These are phyloP conservation scores for Oceanodroma leucorhoa DNA, from an alignment of 2,797 vertebrate species.

Conservation along the genomic window DNA sequence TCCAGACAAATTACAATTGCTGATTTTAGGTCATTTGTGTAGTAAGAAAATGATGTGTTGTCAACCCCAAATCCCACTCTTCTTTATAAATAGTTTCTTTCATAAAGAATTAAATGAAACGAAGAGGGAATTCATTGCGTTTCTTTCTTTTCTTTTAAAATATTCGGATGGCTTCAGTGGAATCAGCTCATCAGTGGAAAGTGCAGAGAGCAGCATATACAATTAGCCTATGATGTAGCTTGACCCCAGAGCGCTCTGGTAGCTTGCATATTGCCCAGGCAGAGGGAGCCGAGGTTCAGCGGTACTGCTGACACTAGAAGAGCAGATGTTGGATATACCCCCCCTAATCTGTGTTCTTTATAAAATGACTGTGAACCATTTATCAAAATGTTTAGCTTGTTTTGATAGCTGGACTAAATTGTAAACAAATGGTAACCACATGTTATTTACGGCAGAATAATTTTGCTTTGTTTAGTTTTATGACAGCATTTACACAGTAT, in stretches of 20 bases:
- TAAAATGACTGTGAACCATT: neutral
- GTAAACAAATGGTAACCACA: conserved; percentile 51
- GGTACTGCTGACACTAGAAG: neutral
- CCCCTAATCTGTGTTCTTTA: neutral
- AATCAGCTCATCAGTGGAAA: neutral
- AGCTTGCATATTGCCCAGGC: neutral
- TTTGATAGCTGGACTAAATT: conserved; percentile 53
- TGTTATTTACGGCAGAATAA: neutral
- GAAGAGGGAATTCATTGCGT: neutral
- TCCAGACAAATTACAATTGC: conserved; percentile 20
- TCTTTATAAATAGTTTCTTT: neutral
- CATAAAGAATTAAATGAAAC: neutral
- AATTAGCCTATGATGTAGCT: rapidly evolving
- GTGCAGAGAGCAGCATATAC: neutral
- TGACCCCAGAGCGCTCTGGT: neutral
- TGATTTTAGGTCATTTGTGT: neutral
- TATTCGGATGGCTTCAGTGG: neutral
- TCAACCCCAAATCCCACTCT: neutral
- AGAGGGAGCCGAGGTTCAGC: neutral
- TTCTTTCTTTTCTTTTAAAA: neutral
- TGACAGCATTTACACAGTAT: conserved; percentile 25
- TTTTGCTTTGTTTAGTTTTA: conserved; percentile 43
- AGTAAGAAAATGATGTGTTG: neutral
- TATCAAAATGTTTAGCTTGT: conserved; percentile 38
- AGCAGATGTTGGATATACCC: neutral